These are phyloP conservation scores for Perizoma affinitatum DNA, from an alignment of 2,888 invertebrate species.

Conservation along the genomic window DNA sequence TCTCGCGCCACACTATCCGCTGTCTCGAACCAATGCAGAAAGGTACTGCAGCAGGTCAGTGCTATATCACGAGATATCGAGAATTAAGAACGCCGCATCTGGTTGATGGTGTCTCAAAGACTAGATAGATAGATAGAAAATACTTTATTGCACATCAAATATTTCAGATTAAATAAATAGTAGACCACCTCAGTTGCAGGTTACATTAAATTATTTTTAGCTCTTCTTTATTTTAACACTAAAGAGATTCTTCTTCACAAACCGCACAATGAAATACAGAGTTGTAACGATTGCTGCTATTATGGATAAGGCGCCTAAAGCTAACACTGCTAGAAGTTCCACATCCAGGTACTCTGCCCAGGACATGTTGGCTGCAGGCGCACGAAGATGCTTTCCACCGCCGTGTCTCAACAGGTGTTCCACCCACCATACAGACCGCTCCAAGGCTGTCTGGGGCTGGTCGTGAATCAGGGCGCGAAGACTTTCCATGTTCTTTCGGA, in stretches of 20 bases:
- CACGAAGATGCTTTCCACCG: conserved; percentile 55
- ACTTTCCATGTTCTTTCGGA: conserved; percentile 40
- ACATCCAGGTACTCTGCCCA: conserved; percentile 27
- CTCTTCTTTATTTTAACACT: not conserved
- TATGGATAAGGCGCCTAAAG: not conserved
- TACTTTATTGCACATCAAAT: too few relatives aligned
- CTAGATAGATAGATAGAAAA: too few relatives aligned
- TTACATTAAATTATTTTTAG: too few relatives aligned
- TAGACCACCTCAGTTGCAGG: too few relatives aligned
- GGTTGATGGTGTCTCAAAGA: too few relatives aligned
- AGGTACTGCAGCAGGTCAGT: too few relatives aligned
- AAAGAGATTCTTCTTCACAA: not conserved
- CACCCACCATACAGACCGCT: conserved; percentile 73
- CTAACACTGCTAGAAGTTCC: conserved; percentile 13
- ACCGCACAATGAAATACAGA: not conserved
- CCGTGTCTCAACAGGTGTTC: conserved; percentile 71
- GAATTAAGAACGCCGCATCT: too few relatives aligned
- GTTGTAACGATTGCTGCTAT: not conserved
- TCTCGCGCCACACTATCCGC: too few relatives aligned
- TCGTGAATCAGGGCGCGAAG: conserved; percentile 54
- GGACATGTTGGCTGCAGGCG: conserved; percentile 40
- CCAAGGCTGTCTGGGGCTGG: conserved; percentile 59
- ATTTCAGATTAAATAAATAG: too few relatives aligned
- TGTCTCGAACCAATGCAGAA: too few relatives aligned
- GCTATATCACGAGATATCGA: too few relatives aligned